Conservation (phyloP, 2,113 vertebrate species). For the Lichenostomus cassidix region DNA sequence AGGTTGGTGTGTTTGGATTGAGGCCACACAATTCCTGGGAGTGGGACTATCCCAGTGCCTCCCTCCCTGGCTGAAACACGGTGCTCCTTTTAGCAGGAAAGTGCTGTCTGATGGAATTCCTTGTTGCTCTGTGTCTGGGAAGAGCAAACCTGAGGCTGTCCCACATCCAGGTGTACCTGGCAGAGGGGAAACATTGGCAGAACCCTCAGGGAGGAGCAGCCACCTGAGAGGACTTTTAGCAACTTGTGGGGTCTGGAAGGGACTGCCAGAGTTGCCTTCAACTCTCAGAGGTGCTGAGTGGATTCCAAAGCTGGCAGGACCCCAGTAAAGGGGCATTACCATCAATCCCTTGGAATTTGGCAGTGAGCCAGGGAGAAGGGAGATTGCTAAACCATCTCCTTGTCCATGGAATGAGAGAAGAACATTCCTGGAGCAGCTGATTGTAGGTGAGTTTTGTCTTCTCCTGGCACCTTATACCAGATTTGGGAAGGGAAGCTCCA, state of each 20-base stretch:
- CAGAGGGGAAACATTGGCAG: background rate
- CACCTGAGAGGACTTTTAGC: background rate
- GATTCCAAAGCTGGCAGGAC: background rate
- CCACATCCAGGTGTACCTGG: background rate
- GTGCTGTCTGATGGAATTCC: background rate
- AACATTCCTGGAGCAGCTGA: background rate
- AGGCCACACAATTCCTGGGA: background rate
- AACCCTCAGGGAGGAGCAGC: background rate
- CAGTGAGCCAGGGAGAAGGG: background rate
- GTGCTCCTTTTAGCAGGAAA: background rate
- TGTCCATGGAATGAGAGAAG: background rate
- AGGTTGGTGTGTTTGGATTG: background rate
- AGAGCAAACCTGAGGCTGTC: background rate
- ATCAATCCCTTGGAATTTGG: background rate
- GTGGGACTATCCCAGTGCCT: background rate
- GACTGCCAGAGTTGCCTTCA: background rate
- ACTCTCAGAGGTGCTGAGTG: background rate
- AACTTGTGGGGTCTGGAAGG: accelerated
- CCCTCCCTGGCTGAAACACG: background rate
- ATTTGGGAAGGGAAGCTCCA: background rate
- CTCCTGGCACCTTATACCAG: no score
- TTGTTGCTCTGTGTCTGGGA: background rate
- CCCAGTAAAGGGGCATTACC: background rate
- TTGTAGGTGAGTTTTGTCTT: background rate
- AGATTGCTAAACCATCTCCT: background rate